Conservation (phyloP, 2,797 vertebrate genomes). For the Erithacus rubecula region DNA sequence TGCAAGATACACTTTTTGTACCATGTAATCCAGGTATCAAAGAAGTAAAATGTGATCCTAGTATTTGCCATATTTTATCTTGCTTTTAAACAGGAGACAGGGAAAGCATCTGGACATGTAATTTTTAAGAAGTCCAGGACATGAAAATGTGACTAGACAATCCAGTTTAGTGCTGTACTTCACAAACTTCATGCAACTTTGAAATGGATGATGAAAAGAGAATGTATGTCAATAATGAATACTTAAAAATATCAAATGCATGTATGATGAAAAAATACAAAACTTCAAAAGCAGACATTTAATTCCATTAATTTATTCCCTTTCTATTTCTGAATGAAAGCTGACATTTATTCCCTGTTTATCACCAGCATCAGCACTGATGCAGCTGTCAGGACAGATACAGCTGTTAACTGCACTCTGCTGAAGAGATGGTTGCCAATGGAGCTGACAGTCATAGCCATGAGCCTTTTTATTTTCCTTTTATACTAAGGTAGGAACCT, state of each 20-base stretch:
- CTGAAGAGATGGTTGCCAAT: not conserved
- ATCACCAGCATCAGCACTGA: not conserved
- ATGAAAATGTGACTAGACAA: not conserved
- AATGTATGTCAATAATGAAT: not conserved
- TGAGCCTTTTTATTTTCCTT: not conserved
- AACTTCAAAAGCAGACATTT: not conserved
- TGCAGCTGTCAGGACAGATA: not conserved
- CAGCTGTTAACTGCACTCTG: not conserved
- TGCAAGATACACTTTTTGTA: not conserved
- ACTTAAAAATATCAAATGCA: not conserved
- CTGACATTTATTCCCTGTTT: not conserved
- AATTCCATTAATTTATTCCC: not conserved
- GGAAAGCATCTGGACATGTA: not conserved
- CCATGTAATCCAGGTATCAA: conserved; percentile 1
- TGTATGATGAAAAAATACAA: not conserved
- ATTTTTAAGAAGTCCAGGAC: not conserved
- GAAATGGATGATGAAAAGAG: not conserved
- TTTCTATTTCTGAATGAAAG: not conserved
- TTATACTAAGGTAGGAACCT: not conserved
- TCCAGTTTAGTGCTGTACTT: not conserved
- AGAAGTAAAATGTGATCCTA: not conserved
- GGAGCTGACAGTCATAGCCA: not conserved
- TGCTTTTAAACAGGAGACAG: not conserved
- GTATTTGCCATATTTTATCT: not conserved
- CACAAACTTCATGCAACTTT: not conserved